phyloP scores from a whole-genome alignment of 2,888 invertebrate species.

The Drosophila planitibia region DNA sequence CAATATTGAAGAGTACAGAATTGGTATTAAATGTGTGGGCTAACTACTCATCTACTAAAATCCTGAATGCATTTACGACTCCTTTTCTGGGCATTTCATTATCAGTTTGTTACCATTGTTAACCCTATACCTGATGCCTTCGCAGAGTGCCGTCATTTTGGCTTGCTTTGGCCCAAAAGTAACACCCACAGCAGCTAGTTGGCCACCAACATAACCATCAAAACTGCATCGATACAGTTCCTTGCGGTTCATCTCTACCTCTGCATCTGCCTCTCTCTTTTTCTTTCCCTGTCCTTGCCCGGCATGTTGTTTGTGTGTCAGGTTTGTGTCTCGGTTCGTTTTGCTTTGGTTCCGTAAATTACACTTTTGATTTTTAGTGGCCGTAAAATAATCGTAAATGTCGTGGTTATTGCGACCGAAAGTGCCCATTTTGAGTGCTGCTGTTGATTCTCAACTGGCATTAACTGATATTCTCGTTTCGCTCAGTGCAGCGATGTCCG shows the following conservation, averaged over 20 bases:
- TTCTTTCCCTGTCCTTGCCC: background rate
- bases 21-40: background rate
- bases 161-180: slow-evolving; percentile 2
- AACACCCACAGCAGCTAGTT: slow-evolving; percentile 11
- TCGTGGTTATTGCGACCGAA: slow-evolving; percentile 85
- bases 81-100: background rate
- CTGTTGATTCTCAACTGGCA: slow-evolving; percentile 58
- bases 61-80: background rate
- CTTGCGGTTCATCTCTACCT: slow-evolving; percentile 8
- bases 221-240: slow-evolving; percentile 37
- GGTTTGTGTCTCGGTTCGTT: slow-evolving; percentile 51
- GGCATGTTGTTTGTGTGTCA: slow-evolving; percentile 27
- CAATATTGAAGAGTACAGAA: background rate
- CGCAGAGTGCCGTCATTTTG: slow-evolving; percentile 6
- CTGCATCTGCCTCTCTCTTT: background rate
- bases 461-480: slow-evolving; percentile 81
- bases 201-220: slow-evolving; percentile 20
- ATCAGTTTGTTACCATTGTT: background rate
- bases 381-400: slow-evolving; percentile 86
- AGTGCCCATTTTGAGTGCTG: slow-evolving; percentile 83
- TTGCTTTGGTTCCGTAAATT: slow-evolving; percentile 83
- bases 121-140: background rate
- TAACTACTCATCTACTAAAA: background rate
- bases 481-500: slow-evolving; percentile 74
- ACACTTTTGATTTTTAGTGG: slow-evolving; percentile 86